Conservation (phyloP, 2,113 vertebrate genomes). For the Pollimyrus isidori region DNA sequence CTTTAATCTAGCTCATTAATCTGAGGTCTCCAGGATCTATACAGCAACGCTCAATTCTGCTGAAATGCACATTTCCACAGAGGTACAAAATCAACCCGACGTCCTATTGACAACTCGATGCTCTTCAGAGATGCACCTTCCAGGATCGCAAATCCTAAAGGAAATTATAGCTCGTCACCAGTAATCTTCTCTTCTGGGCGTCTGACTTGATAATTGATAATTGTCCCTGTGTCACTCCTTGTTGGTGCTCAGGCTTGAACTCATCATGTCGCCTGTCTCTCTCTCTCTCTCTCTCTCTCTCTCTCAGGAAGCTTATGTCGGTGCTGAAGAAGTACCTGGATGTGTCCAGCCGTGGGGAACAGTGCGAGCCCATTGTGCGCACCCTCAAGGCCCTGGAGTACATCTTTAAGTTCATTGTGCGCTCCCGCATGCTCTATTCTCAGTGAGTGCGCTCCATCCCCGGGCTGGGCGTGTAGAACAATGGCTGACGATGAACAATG, state of each 20-base stretch:
- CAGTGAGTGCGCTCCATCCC: constrained; percentile 70
- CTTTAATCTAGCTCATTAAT: background rate
- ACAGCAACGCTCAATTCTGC: background rate
- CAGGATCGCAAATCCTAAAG: background rate
- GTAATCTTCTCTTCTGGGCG: constrained; percentile 12
- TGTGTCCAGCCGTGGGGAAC: constrained; percentile 83
- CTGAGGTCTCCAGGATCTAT: background rate
- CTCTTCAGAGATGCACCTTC: background rate
- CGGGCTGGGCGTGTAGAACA: background rate
- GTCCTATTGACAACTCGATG: background rate
- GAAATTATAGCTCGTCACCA: constrained; percentile 1
- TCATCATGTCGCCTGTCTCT: background rate
- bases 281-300: background rate
- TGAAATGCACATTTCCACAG: background rate
- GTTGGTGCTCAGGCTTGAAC: background rate
- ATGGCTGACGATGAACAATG: background rate
- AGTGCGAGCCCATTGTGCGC: constrained; percentile 86
- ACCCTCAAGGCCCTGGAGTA: constrained; percentile 95
- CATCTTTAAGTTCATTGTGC: constrained; percentile 97
- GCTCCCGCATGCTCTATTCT: constrained; percentile 90
- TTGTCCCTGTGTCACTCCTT: background rate
- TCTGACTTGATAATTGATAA: background rate
- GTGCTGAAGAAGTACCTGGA: constrained; percentile 93
- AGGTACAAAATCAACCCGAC: background rate
- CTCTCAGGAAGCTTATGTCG: constrained; percentile 84